Percentiles rank a stretch among this genome's conserved stretches.
Conservation (phyloP, 2,797 vertebrate species). For the Chiloscyllium punctatum region DNA sequence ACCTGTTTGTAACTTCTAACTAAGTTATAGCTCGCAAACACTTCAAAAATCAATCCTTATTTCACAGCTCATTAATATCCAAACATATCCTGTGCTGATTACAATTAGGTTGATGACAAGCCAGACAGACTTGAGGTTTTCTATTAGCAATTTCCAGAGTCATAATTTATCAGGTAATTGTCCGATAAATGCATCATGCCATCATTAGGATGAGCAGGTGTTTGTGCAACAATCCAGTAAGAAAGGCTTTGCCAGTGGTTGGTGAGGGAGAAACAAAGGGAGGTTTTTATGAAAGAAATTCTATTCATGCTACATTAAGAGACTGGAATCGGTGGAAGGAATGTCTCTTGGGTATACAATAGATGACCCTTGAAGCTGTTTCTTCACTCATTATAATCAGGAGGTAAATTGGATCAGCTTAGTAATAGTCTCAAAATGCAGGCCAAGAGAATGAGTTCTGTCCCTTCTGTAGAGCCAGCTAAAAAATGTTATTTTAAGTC, state of each 20-base stretch:
- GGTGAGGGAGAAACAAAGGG: background rate
- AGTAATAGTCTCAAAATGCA: background rate
- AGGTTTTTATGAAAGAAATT: background rate
- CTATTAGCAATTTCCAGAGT: background rate
- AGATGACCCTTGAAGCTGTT: background rate
- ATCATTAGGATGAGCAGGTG: background rate
- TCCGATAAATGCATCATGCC: background rate
- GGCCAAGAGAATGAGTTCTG: background rate
- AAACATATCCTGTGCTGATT: constrained; percentile 16
- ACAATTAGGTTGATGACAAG: constrained; percentile 20
- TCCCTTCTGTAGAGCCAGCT: background rate
- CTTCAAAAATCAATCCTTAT: constrained; percentile 30
- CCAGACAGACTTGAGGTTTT: constrained; percentile 1
- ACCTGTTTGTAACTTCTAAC: background rate
- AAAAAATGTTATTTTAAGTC: constrained; percentile 4
- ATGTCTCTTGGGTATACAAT: too few species aligned
- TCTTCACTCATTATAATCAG: background rate
- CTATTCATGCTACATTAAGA: background rate
- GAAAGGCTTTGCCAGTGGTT: background rate
- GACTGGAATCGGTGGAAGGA: background rate
- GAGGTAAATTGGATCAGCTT: background rate
- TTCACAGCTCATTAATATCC: constrained; percentile 33
- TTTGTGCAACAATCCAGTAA: background rate
- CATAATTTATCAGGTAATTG: background rate
- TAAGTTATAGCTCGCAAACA: background rate